Conservation (phyloP, 1,140 invertebrate genomes). For the Drosophila pruinosa region DNA sequence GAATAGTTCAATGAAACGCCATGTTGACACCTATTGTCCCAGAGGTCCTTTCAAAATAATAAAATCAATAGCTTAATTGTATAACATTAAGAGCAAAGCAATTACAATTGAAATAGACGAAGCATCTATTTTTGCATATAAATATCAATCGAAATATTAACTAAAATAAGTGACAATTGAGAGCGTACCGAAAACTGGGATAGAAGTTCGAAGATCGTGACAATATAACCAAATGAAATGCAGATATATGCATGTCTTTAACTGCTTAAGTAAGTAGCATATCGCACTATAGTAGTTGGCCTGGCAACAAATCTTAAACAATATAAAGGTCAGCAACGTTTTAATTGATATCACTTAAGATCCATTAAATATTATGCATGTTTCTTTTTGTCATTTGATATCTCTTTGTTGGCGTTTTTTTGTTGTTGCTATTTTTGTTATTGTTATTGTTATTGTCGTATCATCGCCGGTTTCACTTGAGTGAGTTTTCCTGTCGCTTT, state of each 20-base stretch:
- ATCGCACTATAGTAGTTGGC: constrained; percentile 7
- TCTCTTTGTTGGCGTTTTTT: constrained; percentile 26
- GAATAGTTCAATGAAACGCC: background rate
- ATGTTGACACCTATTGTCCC: no score
- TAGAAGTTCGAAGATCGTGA: no score
- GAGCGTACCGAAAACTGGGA: no score
- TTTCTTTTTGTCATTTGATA: constrained; percentile 47
- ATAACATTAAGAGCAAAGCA: no score
- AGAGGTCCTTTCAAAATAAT: no score
- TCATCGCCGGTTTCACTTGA: constrained; percentile 12
- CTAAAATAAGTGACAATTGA: no score
- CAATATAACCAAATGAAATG: background rate
- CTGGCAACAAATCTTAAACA: constrained; percentile 32
- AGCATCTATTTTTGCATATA: no score
- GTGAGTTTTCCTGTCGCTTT: constrained; percentile 33
- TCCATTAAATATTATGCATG: constrained; percentile 60
- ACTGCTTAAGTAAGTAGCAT: background rate
- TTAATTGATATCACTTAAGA: constrained; percentile 72
- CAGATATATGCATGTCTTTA: constrained; percentile 2
- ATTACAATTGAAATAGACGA: no score
- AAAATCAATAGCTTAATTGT: no score
- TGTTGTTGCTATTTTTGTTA: background rate
- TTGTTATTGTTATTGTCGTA: constrained; percentile 11
- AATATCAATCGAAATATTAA: no score
- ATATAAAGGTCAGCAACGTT: constrained; percentile 47